Base-by-base conservation (phyloP, 2,888 invertebrate genomes). In the Trilocha varians region DNA sequence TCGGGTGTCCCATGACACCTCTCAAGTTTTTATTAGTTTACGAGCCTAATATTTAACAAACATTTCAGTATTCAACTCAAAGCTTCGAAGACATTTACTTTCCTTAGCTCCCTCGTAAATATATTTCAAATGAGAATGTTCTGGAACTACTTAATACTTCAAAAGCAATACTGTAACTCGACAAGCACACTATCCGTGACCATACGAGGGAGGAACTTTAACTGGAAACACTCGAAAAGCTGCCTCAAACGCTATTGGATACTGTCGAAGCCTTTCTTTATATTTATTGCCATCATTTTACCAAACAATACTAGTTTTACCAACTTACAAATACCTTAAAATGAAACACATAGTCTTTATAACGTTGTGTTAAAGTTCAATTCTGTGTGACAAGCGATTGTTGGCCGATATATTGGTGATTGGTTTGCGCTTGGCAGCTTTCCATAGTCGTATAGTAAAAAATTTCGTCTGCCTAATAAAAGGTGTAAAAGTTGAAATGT, bases 241-340 rank as follows among this genome's bases (percentile, higher is more conserved):
- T 51, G 48, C 43, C 45, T 50, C 39, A 49, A 61, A 56, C 56
- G 57, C 65, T 61, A 70, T 69, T 64, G 64, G 73, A 73, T 72
- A 71, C 68, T 70, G 68, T 62, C 59, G 70, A 76, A 71, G 63
- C 69, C 65, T 68, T 63, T 61, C 66, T 67, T 65, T 72, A 73
- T 70, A 77, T 77, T 78, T 78, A 80, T 77, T 76, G 65, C 73
- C 70, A 66, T 76, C 73, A 78, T 74, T 77, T 76, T 69, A 65
- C 68, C 73, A 74, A 74, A 78, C 75, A 77, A 76, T 72, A 62
- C 69, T 56, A 52, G 53, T 53, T 58, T 53, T 48, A 47, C 64
- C 53, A 68, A 64, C 53, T 53, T 59, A 60, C 47, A 43, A 48
- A 41, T 43, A 34, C 48, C n/a, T n/a, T n/a, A n/a, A 25, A 25